A percentile compares a stretch with the other conserved stretches of the same genome.
Conservation (phyloP, 1,140 invertebrate genomes). For the Cryptotermes secundus region DNA sequence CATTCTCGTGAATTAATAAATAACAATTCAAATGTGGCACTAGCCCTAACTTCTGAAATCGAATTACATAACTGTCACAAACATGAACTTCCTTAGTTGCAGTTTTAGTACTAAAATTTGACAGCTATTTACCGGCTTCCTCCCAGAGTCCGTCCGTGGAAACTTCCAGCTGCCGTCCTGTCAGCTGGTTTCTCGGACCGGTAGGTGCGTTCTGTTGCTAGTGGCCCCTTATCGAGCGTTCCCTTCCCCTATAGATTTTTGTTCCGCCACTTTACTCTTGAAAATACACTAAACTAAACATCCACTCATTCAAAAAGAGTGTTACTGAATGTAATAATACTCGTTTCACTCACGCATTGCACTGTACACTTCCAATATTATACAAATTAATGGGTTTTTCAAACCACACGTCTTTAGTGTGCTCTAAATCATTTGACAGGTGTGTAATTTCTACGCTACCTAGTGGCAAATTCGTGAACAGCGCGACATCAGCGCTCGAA, state of each 20-base stretch:
- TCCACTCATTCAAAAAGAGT: background rate
- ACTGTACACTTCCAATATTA: background rate
- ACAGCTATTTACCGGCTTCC: slow-evolving; percentile 4
- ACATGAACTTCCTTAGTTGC: too few relatives aligned
- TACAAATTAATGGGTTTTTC: background rate
- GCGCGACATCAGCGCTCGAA: background rate
- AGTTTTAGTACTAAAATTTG: background rate
- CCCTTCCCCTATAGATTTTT: slow-evolving; percentile 20
- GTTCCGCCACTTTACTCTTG: background rate
- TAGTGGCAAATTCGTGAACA: slow-evolving; percentile 21
- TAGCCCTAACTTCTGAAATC: background rate
- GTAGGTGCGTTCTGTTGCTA: slow-evolving; percentile 29
- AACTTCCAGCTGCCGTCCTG: slow-evolving; percentile 18
- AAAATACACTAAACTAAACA: background rate
- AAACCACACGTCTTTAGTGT: background rate
- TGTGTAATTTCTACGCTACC: slow-evolving; percentile 8
- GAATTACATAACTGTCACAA: background rate
- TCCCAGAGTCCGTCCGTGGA: background rate
- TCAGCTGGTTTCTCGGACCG: slow-evolving; percentile 27
- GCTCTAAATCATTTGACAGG: slow-evolving; percentile 12
- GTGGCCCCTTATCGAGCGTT: slow-evolving; percentile 28
- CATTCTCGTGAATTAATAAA: too few relatives aligned
- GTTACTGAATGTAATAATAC: background rate
- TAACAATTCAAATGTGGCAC: too few relatives aligned
- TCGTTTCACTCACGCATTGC: slow-evolving; percentile 4